Conservation (phyloP, 1,140 invertebrate species). For the Drosophila jambulina region DNA sequence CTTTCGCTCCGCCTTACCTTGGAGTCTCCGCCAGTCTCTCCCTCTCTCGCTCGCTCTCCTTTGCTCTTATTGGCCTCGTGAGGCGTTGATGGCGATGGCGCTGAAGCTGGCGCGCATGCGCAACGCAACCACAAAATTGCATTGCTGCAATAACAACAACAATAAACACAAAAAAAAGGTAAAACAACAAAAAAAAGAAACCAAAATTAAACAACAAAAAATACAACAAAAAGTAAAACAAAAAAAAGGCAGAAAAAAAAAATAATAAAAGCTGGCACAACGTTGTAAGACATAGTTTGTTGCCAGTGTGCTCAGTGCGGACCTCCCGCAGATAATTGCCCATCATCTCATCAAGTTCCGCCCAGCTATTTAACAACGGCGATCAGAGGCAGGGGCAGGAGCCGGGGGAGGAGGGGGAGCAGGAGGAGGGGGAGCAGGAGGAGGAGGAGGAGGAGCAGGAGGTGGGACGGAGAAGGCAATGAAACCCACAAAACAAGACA, state of each 20-base stretch:
- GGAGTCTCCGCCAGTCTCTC: neutral
- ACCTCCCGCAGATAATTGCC: conserved; percentile 84
- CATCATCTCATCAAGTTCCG: conserved; percentile 84
- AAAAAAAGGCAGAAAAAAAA: neutral
- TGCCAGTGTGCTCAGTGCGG: conserved; percentile 60
- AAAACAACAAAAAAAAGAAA: neutral
- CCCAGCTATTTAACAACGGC: conserved; percentile 78
- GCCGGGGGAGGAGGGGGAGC: no score
- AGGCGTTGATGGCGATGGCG: conserved; percentile 86
- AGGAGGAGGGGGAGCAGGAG: neutral
- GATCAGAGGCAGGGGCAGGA: neutral
- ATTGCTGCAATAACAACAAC: conserved; percentile 27
- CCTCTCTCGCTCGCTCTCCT: neutral
- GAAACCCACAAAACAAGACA: conserved; percentile 82
- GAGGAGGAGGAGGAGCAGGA: no score
- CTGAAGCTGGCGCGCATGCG: conserved; percentile 85
- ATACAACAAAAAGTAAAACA: neutral
- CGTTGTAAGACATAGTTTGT: conserved; percentile 79
- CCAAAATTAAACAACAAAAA: neutral
- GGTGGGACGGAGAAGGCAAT: conserved; percentile 46
- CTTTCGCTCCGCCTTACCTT: neutral
- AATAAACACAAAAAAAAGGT: conserved; percentile 7
- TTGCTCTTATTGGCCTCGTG: conserved; percentile 49
- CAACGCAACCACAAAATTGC: conserved; percentile 72
- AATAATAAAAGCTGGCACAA: conserved; percentile 35